phyloP scores from a whole-genome alignment of 2,888 invertebrate genomes.

The Biston betularia region DNA sequence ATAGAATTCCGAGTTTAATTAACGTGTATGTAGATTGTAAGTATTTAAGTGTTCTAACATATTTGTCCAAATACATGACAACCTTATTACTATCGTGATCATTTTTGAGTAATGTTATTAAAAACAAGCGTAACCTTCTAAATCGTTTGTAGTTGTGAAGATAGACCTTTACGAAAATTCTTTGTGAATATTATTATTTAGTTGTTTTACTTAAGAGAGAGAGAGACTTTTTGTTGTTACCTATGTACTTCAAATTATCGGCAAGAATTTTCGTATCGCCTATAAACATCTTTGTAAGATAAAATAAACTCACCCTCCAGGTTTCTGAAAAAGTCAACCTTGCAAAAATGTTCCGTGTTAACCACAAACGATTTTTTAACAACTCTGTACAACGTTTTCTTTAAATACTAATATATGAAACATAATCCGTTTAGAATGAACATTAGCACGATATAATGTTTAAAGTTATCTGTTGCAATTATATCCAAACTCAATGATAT shows the following conservation, averaged over 20 bases:
- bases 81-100: constrained; percentile 64
- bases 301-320: constrained; percentile 80
- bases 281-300: constrained; percentile 77
- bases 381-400: constrained; percentile 5
- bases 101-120: background rate
- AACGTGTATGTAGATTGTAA: background rate
- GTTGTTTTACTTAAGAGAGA: constrained; percentile 21
- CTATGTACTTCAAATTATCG: constrained; percentile 9
- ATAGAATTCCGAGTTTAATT: background rate
- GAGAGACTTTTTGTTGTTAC: constrained; percentile 3
- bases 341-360: constrained; percentile 72
- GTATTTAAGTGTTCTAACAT: constrained; percentile 2
- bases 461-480: constrained; percentile 58
- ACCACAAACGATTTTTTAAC: constrained; percentile 62
- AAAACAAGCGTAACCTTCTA: constrained; percentile 12
- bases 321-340: constrained; percentile 81
- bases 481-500: constrained; percentile 57
- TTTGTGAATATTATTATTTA: constrained; percentile 38
- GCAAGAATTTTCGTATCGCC: constrained; percentile 68
- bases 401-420: background rate
- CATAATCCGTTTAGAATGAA: constrained; percentile 13
- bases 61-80: constrained; percentile 59
- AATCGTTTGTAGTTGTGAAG: constrained; percentile 64
- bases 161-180: constrained; percentile 69
- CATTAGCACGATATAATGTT: constrained; percentile 57